Percentiles rank a stretch among this genome's conserved stretches.
These are phyloP conservation scores for Sialia sialis DNA, from an alignment of 2,113 vertebrate species.

Conservation along the genomic window DNA sequence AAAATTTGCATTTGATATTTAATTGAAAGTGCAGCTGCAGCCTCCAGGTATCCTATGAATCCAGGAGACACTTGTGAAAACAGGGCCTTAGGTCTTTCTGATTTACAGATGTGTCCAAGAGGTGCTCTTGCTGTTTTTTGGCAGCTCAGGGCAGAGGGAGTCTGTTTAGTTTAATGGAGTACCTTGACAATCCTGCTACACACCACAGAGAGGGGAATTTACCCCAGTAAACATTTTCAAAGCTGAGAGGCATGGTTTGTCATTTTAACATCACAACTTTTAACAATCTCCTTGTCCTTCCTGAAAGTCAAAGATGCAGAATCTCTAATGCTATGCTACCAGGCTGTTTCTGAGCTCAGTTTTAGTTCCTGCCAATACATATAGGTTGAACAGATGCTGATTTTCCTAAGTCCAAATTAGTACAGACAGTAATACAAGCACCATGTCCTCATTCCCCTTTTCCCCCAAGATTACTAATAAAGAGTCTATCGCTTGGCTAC, in stretches of 20 bases:
- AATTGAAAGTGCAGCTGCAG: not conserved
- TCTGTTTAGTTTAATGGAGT: not conserved
- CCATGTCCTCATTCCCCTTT: slow-evolving; percentile 29
- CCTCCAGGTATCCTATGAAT: not conserved
- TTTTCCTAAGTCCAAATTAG: slow-evolving; percentile 31
- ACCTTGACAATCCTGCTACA: not conserved
- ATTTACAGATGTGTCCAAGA: not conserved
- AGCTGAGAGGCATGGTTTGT: not conserved
- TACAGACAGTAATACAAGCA: slow-evolving; percentile 36
- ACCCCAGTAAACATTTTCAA: not conserved
- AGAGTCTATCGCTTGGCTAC: slow-evolving; percentile 53
- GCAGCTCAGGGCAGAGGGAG: not conserved
- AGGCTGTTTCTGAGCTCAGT: not conserved
- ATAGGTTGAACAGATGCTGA: slow-evolving; percentile 39
- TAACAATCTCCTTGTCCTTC: not conserved
- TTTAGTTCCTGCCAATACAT: not conserved
- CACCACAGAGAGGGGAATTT: not conserved
- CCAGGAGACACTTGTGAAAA: not conserved
- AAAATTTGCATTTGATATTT: not conserved
- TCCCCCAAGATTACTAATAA: slow-evolving; percentile 45
- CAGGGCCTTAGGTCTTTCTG: not conserved
- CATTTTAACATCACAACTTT: not conserved
- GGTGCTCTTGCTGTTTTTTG: not conserved
- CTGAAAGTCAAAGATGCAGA: not conserved
- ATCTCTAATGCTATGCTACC: not conserved